A percentile compares a stretch with the other conserved stretches of the same genome.
Conservation (phyloP, 2,797 vertebrate species). For the Myotis daubentonii region DNA sequence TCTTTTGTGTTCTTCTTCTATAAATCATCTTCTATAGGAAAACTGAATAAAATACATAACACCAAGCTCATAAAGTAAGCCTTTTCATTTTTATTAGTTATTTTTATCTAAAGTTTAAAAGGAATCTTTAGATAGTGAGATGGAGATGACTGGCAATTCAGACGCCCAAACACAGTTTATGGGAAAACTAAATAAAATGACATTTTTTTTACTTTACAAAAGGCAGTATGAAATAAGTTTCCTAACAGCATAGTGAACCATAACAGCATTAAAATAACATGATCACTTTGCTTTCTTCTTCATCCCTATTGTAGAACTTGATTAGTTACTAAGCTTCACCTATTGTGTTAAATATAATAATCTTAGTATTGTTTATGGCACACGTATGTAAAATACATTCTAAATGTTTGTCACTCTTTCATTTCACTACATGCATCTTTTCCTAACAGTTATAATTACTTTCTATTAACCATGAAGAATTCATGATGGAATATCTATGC, state of each 20-base stretch:
- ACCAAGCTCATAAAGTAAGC: neutral
- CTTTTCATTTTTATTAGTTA: neutral
- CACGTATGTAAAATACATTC: neutral
- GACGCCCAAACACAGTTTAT: neutral
- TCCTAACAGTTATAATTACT: neutral
- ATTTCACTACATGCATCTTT: neutral
- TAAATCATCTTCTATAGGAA: neutral
- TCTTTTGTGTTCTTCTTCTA: neutral
- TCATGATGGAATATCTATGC: no score
- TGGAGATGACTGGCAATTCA: neutral
- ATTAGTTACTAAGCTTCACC: neutral
- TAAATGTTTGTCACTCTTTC: neutral
- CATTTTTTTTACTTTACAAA: neutral
- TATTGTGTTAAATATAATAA: neutral
- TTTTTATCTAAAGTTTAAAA: neutral
- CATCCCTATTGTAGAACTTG: neutral
- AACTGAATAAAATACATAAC: neutral
- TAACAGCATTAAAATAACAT: neutral
- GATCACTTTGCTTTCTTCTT: neutral
- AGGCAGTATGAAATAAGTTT: neutral
- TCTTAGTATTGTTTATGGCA: neutral
- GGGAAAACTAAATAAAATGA: neutral
- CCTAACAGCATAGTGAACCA: neutral
- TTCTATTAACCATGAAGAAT: neutral
- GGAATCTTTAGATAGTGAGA: neutral